Evolutionary conservation across 30 jellyfish, hydroid and myxozoan species (phyloP).

Genomic region (Clytia hemisphaerica): DNA sequence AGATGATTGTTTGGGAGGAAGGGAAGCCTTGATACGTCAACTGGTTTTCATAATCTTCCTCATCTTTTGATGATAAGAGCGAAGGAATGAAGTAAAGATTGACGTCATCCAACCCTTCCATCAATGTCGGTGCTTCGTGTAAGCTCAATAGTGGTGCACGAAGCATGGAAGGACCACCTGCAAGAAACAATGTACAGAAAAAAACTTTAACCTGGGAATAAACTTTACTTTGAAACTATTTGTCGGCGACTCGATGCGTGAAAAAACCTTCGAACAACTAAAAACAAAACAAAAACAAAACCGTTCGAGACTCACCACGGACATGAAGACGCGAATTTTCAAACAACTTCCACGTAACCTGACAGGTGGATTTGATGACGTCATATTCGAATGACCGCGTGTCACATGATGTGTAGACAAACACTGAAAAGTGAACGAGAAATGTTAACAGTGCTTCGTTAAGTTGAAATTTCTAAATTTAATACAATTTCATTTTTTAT

Average conservation of each 20-base stretch:
- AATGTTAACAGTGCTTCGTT: background rate
- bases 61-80: too few relatives aligned
- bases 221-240: too few relatives aligned
- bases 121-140: too few relatives aligned
- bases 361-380: constrained; percentile 35
- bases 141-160: constrained; percentile 38
- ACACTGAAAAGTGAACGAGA: constrained; percentile 14
- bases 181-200: background rate
- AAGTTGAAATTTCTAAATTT: too few relatives aligned
- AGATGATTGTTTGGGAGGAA: constrained; percentile 28
- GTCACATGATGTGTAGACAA: constrained; percentile 52
- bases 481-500: too few relatives aligned
- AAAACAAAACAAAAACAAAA: too few relatives aligned
- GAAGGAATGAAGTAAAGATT: too few relatives aligned
- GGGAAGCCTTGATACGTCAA: constrained; percentile 64
- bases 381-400: constrained; percentile 27
- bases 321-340: constrained; percentile 48
- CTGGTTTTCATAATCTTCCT: constrained; percentile 9
- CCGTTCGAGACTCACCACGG: constrained; percentile 65
- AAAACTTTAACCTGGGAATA: background rate
- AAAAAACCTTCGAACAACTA: too few relatives aligned
- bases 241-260: background rate
- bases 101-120: too few relatives aligned
- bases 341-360: constrained; percentile 33
- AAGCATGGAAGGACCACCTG: constrained; percentile 67